These are phyloP conservation scores for Drosophila atripex DNA, from an alignment of 2,888 invertebrate species.

Conservation along the genomic window DNA sequence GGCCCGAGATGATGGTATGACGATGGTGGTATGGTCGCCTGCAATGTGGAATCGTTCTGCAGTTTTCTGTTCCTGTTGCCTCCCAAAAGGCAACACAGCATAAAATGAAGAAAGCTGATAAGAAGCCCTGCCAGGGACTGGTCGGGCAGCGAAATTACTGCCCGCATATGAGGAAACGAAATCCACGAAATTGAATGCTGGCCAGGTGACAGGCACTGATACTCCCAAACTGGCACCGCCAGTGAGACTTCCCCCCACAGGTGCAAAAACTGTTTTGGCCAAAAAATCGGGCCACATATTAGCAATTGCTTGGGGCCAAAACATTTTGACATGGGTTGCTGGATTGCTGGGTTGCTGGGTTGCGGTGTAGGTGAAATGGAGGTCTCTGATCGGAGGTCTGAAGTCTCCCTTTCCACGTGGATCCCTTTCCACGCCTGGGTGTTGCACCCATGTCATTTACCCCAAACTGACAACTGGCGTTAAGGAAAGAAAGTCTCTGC, in stretches of 20 bases:
- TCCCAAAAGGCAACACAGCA: slow-evolving; percentile 70
- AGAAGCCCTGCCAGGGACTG: slow-evolving; percentile 37
- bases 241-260: slow-evolving; percentile 60
- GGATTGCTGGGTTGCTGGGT: slow-evolving; percentile 5
- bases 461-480: slow-evolving; percentile 70
- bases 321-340: slow-evolving; percentile 73
- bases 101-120: slow-evolving; percentile 77
- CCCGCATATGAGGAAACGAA: slow-evolving; percentile 60
- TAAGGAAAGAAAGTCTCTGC: slow-evolving; percentile 65
- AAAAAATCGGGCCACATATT: slow-evolving; percentile 52
- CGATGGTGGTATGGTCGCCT: background rate
- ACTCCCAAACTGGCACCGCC: slow-evolving; percentile 2
- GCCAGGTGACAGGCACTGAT: slow-evolving; percentile 67
- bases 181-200: slow-evolving; percentile 70
- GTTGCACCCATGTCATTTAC: slow-evolving; percentile 73
- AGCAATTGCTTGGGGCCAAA: slow-evolving; percentile 74
- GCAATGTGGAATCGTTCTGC: slow-evolving; percentile 2
- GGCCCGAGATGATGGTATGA: slow-evolving; percentile 1
- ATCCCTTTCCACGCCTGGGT: slow-evolving; percentile 68
- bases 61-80: background rate
- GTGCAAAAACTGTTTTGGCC: slow-evolving; percentile 40
- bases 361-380: slow-evolving; percentile 64
- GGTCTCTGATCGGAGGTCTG: slow-evolving; percentile 24
- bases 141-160: slow-evolving; percentile 54
- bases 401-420: background rate